Conservation (phyloP, 2,797 vertebrate species). For the Menidia menidia region DNA sequence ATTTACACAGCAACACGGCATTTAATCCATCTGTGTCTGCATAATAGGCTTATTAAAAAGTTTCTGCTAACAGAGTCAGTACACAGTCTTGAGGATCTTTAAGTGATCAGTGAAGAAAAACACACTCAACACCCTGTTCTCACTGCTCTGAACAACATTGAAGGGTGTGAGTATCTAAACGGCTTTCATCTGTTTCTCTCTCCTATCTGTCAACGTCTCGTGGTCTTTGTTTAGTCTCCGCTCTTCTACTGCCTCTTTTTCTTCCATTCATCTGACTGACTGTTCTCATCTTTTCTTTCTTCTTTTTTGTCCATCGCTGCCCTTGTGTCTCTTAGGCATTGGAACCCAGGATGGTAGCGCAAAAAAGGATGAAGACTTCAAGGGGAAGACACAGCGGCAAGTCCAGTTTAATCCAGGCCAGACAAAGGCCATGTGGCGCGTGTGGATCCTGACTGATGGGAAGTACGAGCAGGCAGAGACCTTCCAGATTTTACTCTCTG, state of each 20-base stretch:
- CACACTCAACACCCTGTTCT: conserved; percentile 42
- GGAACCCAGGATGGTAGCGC: conserved; percentile 89
- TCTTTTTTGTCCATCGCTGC: not conserved
- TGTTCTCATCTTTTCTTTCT: not conserved
- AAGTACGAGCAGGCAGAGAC: conserved; percentile 89
- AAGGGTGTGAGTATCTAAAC: conserved; percentile 63
- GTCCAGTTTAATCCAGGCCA: conserved; percentile 97
- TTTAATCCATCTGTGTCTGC: conserved; percentile 61
- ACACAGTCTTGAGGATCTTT: conserved; percentile 59
- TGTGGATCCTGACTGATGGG: conserved; percentile 86
- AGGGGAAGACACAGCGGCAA: conserved; percentile 91
- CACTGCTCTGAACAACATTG: conserved; percentile 53
- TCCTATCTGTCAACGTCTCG: conserved; percentile 40
- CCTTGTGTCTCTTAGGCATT: conserved; percentile 84
- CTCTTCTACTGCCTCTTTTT: not conserved
- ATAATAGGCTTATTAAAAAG: conserved; percentile 68
- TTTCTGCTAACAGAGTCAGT: conserved; percentile 68
- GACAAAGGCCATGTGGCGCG: conserved; percentile 87
- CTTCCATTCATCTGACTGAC: not conserved
- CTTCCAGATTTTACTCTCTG: conserved; percentile 91
- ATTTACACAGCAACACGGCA: conserved; percentile 35
- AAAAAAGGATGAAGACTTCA: conserved; percentile 90
- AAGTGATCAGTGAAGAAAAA: conserved; percentile 65
- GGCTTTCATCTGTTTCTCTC: conserved; percentile 54
- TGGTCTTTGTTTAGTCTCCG: conserved; percentile 30